Evolutionary conservation across 1,140 invertebrate genomes (phyloP).

Genomic region (Aphelinus atriplicis): DNA sequence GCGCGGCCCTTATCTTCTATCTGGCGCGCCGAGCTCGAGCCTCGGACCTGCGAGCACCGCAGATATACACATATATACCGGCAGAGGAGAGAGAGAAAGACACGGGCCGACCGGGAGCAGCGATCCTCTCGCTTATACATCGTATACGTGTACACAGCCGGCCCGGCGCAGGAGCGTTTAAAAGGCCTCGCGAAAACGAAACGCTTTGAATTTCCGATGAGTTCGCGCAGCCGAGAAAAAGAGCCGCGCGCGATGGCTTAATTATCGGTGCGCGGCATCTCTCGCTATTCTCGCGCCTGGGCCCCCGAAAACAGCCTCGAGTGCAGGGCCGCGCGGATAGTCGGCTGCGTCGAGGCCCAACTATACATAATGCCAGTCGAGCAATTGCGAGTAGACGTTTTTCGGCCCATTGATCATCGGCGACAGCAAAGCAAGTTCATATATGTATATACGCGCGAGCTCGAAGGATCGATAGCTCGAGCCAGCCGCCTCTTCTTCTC

Average conservation of each 20-base stretch:
- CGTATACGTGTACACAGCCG: background rate
- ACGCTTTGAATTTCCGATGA: slow-evolving; percentile 33
- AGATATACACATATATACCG: background rate
- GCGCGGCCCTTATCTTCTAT: slow-evolving; percentile 28
- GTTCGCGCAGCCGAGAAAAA: slow-evolving; percentile 14
- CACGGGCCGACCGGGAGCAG: background rate
- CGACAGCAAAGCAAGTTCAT: background rate
- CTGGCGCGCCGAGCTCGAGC: background rate
- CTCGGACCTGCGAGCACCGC: no score
- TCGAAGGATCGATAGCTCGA: slow-evolving; percentile 15
- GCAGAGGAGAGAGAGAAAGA: background rate
- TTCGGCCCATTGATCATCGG: slow-evolving; percentile 23
- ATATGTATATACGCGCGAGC: background rate
- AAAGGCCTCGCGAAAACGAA: background rate
- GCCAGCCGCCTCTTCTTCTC: no score
- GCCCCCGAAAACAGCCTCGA: background rate
- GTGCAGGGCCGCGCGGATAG: no score
- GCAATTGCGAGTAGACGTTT: background rate
- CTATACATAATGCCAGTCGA: no score
- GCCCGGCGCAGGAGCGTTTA: background rate
- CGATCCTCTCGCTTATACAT: background rate
- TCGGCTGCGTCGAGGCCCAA: no score
- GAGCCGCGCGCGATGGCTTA: slow-evolving; percentile 23
- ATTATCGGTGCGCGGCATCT: slow-evolving; percentile 24
- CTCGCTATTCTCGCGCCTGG: background rate